Evolutionary conservation across 2,113 vertebrate genomes (phyloP).

Genomic region (Platysternon megacephalum): DNA sequence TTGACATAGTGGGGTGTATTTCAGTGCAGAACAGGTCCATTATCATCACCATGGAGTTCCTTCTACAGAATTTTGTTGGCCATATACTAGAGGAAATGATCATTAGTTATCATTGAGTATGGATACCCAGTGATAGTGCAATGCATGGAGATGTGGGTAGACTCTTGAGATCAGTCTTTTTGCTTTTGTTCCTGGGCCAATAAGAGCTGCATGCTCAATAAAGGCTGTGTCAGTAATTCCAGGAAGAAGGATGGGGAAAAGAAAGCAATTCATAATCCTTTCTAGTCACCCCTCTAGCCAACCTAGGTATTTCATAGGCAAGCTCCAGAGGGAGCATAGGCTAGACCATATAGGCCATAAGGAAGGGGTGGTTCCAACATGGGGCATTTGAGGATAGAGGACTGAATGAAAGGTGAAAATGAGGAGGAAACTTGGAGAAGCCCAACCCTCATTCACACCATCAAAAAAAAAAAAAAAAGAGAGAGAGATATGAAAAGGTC

Average conservation of each 20-base stretch:
- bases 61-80: background rate
- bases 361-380: background rate
- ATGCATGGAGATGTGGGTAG: background rate
- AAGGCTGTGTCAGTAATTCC: background rate
- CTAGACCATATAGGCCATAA: background rate
- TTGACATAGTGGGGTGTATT: background rate
- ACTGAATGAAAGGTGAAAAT: background rate
- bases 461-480: background rate
- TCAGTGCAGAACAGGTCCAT: background rate
- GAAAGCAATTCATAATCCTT: background rate
- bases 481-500: background rate
- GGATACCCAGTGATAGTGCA: background rate
- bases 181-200: background rate
- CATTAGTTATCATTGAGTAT: background rate
- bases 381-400: background rate
- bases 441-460: background rate
- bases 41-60: background rate
- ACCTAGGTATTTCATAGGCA: background rate
- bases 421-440: background rate
- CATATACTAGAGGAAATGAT: background rate
- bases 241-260: background rate
- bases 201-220: background rate
- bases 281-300: background rate
- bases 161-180: background rate
- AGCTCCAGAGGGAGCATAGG: background rate